Evolutionary conservation across 2,888 invertebrate genomes (phyloP).

Genomic region (Malthinus flaveolus): DNA sequence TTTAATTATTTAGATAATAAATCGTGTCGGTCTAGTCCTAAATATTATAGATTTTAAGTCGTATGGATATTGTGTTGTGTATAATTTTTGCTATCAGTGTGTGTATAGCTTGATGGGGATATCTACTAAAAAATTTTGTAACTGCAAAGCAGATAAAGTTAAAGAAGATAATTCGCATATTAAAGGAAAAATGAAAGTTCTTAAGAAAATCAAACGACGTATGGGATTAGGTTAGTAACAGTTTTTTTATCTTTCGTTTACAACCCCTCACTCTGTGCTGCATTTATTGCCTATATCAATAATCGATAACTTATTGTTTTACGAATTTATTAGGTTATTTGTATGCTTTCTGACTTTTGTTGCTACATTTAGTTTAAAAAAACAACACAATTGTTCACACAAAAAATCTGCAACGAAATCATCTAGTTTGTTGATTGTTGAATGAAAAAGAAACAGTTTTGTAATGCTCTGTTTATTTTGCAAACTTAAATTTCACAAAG

Average conservation of each 20-base stretch:
- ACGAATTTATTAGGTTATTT: no score
- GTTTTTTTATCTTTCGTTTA: no score
- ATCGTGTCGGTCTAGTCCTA: conserved; percentile 17
- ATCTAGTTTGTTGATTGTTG: no score
- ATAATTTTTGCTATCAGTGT: conserved; percentile 14
- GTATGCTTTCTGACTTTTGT: no score
- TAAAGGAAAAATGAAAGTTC: conserved; percentile 80
- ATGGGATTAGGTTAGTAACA: conserved; percentile 80
- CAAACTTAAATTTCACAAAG: conserved; percentile 11
- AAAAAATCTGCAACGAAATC: no score
- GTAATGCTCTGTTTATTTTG: conserved; percentile 18
- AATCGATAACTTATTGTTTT: no score
- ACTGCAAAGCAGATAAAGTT: conserved; percentile 47
- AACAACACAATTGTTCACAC: neutral
- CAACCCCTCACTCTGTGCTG: no score
- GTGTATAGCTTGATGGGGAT: conserved; percentile 51
- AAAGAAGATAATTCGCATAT: conserved; percentile 54
- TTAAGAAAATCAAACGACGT: conserved; percentile 86
- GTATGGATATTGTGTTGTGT: conserved; percentile 27
- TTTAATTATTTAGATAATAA: conserved; percentile 3
- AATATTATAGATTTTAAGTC: neutral
- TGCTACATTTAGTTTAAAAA: no score
- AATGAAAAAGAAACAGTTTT: neutral
- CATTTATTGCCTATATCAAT: no score
- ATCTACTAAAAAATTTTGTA: conserved; percentile 46